Evolutionary conservation across 2,797 vertebrate species (phyloP).

Genomic region (Heteromormyrus szaboi): DNA sequence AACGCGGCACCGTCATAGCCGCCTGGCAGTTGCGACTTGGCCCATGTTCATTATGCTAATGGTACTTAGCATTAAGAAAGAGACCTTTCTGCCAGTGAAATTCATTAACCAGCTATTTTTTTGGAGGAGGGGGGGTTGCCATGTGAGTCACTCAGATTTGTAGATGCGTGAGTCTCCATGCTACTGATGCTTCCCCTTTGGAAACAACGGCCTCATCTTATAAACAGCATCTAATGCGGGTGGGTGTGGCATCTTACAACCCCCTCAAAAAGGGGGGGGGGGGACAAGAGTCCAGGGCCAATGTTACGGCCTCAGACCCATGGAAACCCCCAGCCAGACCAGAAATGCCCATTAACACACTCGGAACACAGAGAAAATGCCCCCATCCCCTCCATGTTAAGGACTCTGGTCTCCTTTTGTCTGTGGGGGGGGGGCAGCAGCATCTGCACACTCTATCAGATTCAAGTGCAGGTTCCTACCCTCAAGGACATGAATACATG

Average conservation of each 20-base stretch:
- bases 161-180: constrained; percentile 89
- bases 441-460: neutral
- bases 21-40: constrained; percentile 98
- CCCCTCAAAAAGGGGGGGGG: constrained; percentile 72
- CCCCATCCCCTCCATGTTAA: neutral
- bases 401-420: neutral
- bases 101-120: constrained; percentile 96
- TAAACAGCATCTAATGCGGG: constrained; percentile 98
- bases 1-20: constrained; percentile 97
- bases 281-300: neutral
- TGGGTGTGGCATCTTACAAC: constrained; percentile 90
- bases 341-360: neutral
- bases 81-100: constrained; percentile 98
- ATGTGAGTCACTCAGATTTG: constrained; percentile 97
- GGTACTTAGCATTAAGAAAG: constrained; percentile 99
- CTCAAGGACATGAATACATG: too few species aligned
- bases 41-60: constrained; percentile 99
- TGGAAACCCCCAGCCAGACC: neutral
- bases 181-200: constrained; percentile 95
- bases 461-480: neutral
- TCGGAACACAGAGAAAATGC: neutral
- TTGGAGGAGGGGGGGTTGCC: constrained; percentile 52
- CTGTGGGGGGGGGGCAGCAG: neutral
- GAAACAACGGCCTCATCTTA: constrained; percentile 99
- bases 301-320: neutral